A percentile compares a stretch with the other conserved stretches of the same genome.
Conservation (phyloP, 2,888 invertebrate genomes). For the Thereva unica region DNA sequence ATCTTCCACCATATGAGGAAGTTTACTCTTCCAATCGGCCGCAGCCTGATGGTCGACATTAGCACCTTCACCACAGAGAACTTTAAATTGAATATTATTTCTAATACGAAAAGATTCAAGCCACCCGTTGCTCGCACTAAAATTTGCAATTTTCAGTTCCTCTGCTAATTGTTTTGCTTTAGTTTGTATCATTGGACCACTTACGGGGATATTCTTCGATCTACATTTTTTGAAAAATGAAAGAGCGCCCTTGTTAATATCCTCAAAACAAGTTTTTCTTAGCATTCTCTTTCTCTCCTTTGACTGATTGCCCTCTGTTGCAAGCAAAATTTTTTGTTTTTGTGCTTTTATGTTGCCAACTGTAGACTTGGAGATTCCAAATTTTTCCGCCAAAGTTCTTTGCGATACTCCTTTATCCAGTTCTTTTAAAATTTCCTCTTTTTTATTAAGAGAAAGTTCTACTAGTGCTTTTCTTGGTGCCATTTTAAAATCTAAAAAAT, state of each 20-base stretch:
- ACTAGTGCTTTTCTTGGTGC: no score
- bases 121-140: constrained; percentile 26
- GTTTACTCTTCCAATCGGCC: background rate
- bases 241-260: background rate
- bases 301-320: no score
- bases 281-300: background rate
- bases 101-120: constrained; percentile 9
- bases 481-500: no score
- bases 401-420: no score
- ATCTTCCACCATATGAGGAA: background rate
- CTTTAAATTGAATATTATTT: background rate
- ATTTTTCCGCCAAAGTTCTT: no score
- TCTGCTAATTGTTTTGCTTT: constrained; percentile 28
- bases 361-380: no score
- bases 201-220: constrained; percentile 1
- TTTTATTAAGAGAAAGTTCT: no score
- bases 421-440: no score
- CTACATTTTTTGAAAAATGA: no score
- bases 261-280: constrained; percentile 1
- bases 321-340: no score
- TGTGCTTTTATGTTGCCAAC: no score
- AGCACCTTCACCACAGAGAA: background rate
- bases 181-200: constrained; percentile 16
- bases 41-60: background rate
- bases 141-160: constrained; percentile 8